Conservation (phyloP, 1,140 invertebrate genomes). For the Teleopsis dalmanni region DNA sequence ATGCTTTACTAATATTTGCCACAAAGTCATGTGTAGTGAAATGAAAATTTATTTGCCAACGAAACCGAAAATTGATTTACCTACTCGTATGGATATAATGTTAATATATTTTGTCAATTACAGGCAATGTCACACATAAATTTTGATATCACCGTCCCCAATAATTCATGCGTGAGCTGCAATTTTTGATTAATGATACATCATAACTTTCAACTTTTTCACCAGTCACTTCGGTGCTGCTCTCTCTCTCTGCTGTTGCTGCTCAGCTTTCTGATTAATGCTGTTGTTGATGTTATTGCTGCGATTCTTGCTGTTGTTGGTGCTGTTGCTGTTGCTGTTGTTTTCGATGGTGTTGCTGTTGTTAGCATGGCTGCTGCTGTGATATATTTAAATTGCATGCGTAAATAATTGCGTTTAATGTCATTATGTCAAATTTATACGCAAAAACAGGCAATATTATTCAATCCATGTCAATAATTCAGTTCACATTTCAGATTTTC, state of each 20-base stretch:
- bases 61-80: too few relatives aligned
- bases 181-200: slow-evolving; percentile 11
- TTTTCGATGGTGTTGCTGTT: background rate
- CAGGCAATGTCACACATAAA: too few relatives aligned
- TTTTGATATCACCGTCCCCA: too few relatives aligned
- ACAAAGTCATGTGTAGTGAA: too few relatives aligned
- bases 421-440: slow-evolving; percentile 15
- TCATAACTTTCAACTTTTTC: slow-evolving; percentile 10
- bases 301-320: background rate
- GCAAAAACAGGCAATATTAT: too few relatives aligned
- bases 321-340: background rate
- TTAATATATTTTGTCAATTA: too few relatives aligned
- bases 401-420: slow-evolving; percentile 18
- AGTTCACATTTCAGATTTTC: slow-evolving; percentile 15
- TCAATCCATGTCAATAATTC: slow-evolving; percentile 11
- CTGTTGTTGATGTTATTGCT: slow-evolving; percentile 1
- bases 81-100: too few relatives aligned
- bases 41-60: too few relatives aligned
- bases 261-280: background rate
- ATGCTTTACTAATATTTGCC: too few relatives aligned
- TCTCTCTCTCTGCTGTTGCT: background rate
- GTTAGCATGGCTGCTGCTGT: background rate
- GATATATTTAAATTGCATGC: slow-evolving; percentile 14
- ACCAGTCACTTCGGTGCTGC: slow-evolving; percentile 1
- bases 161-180: slow-evolving; percentile 8